Percentiles rank a stretch among this genome's conserved stretches.
phyloP scores from a whole-genome alignment of 2,797 vertebrate species.

The Micropoecilia bifurca region DNA sequence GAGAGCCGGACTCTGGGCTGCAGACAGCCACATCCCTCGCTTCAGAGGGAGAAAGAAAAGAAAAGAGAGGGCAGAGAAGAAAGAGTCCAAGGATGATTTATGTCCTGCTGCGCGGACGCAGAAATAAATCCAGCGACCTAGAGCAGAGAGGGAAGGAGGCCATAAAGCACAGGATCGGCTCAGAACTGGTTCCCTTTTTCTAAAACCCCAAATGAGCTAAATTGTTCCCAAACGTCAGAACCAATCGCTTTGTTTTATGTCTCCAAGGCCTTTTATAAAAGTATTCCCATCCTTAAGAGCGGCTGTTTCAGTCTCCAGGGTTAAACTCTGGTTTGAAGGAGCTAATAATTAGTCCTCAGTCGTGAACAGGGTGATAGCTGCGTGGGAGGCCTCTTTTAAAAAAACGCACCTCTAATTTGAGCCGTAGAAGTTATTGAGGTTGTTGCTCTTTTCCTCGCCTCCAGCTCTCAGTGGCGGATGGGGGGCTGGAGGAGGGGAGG shows the following conservation, averaged over 20 bases:
- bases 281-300: conserved; percentile 53
- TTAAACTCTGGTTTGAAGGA: conserved; percentile 28
- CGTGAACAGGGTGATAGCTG: conserved; percentile 45
- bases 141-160: conserved; percentile 65
- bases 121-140: conserved; percentile 76
- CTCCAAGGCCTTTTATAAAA: conserved; percentile 70
- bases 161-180: conserved; percentile 75
- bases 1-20: conserved; percentile 73
- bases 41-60: conserved; percentile 47
- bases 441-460: conserved; percentile 52
- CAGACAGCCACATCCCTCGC: conserved; percentile 73
- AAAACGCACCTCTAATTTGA: conserved; percentile 64
- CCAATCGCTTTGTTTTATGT: conserved; percentile 78
- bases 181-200: conserved; percentile 58
- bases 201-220: conserved; percentile 76
- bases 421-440: conserved; percentile 62
- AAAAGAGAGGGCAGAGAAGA: conserved; percentile 43
- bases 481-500: conserved; percentile 14
- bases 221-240: conserved; percentile 74
- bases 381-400: conserved; percentile 63
- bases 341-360: conserved; percentile 53
- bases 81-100: conserved; percentile 77
- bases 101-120: conserved; percentile 75
- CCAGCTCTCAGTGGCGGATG: conserved; percentile 25
- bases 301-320: conserved; percentile 33